phyloP scores from a whole-genome alignment of 2,888 invertebrate species.

The Julus scandinavius region DNA sequence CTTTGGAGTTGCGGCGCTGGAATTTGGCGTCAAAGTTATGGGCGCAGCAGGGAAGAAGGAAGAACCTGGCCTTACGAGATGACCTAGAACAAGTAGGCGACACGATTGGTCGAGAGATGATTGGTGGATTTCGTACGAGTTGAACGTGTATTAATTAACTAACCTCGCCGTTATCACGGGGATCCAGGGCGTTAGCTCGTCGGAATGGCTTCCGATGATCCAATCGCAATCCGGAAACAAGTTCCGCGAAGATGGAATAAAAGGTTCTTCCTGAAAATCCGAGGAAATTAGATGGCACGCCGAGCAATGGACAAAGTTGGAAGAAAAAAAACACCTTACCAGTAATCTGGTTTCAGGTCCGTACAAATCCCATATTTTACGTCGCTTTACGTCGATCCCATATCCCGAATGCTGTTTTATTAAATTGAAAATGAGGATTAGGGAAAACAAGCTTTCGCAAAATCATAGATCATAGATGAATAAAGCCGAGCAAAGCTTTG shows the following conservation, averaged over 20 bases:
- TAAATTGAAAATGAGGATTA: slow-evolving; percentile 46
- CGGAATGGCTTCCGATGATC: slow-evolving; percentile 98
- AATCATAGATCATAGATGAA: too few species aligned
- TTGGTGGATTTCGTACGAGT: too few species aligned
- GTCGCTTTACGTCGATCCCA: slow-evolving; percentile 84
- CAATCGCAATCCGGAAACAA: slow-evolving; percentile 82
- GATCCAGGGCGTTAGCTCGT: slow-evolving; percentile 99
- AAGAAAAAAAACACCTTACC: too few species aligned
- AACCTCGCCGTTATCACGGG: slow-evolving; percentile 87
- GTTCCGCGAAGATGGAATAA: slow-evolving; percentile 76
- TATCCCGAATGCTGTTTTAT: slow-evolving; percentile 72
- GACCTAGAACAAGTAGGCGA: slow-evolving; percentile 61
- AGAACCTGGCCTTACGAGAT: slow-evolving; percentile 80
- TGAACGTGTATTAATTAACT: too few species aligned
- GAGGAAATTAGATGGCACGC: too few species aligned
- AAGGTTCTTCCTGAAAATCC: slow-evolving; percentile 73
- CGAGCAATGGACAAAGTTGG: too few species aligned
- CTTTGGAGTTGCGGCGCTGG: slow-evolving; percentile 73
- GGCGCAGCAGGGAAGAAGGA: slow-evolving; percentile 94
- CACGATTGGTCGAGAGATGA: too few species aligned
- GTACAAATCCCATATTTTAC: slow-evolving; percentile 88
- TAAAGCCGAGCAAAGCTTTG: too few species aligned
- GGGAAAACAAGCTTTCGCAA: too few species aligned
- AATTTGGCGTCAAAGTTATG: slow-evolving; percentile 93
- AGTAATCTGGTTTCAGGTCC: slow-evolving; percentile 72